Evolutionary conservation across 2,797 vertebrate genomes (phyloP), one percentile per base, ranked within the genome.

Genomic region (Myotis pilosus): DNA sequence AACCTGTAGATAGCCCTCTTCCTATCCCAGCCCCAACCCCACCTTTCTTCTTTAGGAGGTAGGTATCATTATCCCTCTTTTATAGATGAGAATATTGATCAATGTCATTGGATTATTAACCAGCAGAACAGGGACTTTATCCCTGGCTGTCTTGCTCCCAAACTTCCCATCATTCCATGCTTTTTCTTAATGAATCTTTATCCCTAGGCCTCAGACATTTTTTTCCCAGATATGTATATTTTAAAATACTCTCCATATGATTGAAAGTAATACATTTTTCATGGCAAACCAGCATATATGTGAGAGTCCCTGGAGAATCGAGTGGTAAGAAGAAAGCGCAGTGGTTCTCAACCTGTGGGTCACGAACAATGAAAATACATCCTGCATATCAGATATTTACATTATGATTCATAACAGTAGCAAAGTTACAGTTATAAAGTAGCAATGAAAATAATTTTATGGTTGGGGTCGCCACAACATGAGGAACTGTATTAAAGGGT

Each of bases 191-290:
- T 60, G 60, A 49, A 75, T 60, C 83, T 88, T 83, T 82, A 74
- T 71, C 25, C 51, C 71, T 36, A 62, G 47, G 68, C 41, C 94
- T 91, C 76, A 30, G 84, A 72, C 72, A 47, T 79, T 66, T 87
- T n/a, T 5, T 22, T 36, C 36, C 38, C 66, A 74, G n/a, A 89
- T 62, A 80, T 13, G 23, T 60, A 16, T 72, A 91, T 57, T 94
- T 92, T 72, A 23, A 92, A 87, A 89, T n/a, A 30, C 64, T 91
- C 84, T 79, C 71, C 68, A 28, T 60, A 87, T 76, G 44, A 22
- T 90, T 87, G 69, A 22, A 92, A 68, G 55, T 53, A 64, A 93
- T 86, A 69, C 11, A 74, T 41, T 90, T 89, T 96, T 78, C 81
- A 69, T 57, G 68, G 51, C 72, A 89, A 84, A 62, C 28, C 53